A percentile compares a stretch with the other conserved stretches of the same genome.
phyloP scores from a whole-genome alignment of 2,797 vertebrate species.

The Sylvilagus floridanus region DNA sequence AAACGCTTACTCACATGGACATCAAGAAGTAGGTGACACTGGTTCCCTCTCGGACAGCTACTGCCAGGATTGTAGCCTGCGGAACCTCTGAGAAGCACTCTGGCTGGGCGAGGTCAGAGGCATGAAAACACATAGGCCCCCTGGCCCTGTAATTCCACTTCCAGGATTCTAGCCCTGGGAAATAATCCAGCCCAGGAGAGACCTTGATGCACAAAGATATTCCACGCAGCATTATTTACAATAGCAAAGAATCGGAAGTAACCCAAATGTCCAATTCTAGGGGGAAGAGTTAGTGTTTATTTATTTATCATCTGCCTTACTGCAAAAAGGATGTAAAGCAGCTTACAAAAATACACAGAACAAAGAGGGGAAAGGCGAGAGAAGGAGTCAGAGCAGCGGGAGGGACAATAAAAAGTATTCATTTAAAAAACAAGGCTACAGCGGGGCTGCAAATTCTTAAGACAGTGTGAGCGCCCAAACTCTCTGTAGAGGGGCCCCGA shows the following conservation, averaged over 20 bases:
- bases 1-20: background rate
- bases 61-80: background rate
- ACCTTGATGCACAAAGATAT: background rate
- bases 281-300: background rate
- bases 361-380: background rate
- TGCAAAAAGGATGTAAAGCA: slow-evolving; percentile 55
- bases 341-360: slow-evolving; percentile 61
- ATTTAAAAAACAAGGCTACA: background rate
- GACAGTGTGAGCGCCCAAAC: background rate
- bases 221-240: background rate
- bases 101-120: background rate
- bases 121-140: background rate
- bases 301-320: slow-evolving; percentile 45
- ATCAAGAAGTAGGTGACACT: background rate
- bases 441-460: background rate
- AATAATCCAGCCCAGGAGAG: background rate
- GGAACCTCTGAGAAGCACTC: background rate
- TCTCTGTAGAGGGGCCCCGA: background rate
- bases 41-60: background rate
- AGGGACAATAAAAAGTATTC: background rate
- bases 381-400: background rate
- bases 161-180: background rate
- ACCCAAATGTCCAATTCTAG: background rate
- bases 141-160: background rate
- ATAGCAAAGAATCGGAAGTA: slow-evolving; percentile 9